These are phyloP conservation scores for Sarcophaga subvicina DNA, from an alignment of 2,888 invertebrate species.

Conservation along the genomic window DNA sequence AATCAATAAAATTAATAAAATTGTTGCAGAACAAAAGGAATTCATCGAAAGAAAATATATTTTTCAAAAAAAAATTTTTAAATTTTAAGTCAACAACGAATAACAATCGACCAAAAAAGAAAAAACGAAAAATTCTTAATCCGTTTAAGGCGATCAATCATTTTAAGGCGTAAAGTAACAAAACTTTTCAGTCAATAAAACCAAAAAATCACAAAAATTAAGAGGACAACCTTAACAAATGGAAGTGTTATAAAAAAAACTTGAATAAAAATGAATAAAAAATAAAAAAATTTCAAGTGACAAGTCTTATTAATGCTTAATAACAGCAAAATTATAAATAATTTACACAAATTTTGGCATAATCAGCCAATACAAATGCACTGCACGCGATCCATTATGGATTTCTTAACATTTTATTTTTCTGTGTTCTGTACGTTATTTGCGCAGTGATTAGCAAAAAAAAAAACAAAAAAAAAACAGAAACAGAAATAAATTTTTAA, in stretches of 20 bases:
- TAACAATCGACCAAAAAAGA: neutral
- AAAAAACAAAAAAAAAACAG: constrained; percentile 7
- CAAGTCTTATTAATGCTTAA: constrained; percentile 67
- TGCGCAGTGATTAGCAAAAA: constrained; percentile 55
- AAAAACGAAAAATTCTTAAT: constrained; percentile 30
- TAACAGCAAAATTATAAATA: constrained; percentile 67
- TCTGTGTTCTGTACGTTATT: constrained; percentile 19
- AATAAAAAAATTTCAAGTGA: constrained; percentile 48
- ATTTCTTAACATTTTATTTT: neutral
- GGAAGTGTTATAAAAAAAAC: constrained; percentile 20
- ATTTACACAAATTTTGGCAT: constrained; percentile 66
- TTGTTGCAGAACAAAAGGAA: too few species aligned
- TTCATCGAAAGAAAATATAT: too few species aligned
- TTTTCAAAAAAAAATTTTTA: neutral
- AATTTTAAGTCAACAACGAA: constrained; percentile 24
- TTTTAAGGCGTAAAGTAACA: constrained; percentile 29
- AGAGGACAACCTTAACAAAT: constrained; percentile 56
- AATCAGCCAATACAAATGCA: constrained; percentile 65
- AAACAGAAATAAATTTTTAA: neutral
- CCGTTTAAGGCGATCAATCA: constrained; percentile 58
- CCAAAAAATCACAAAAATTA: constrained; percentile 1
- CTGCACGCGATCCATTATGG: constrained; percentile 64
- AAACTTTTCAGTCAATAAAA: neutral
- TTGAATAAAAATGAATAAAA: neutral
- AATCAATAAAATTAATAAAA: too few species aligned